phyloP scores from a whole-genome alignment of 2,113 vertebrate species.

The Colistium nudipinnis region DNA sequence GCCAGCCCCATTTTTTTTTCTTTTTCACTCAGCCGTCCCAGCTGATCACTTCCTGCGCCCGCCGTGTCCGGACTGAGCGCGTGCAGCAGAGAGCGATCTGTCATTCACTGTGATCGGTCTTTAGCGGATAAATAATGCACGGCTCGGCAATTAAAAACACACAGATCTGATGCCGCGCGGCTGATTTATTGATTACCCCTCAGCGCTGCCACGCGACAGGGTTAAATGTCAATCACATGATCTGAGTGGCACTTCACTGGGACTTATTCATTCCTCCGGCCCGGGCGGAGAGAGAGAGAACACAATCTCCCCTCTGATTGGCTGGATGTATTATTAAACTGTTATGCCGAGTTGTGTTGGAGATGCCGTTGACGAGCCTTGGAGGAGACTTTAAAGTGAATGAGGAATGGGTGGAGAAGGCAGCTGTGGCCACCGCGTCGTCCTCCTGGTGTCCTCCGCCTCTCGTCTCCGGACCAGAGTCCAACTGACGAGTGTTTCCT shows the following conservation, averaged over 20 bases:
- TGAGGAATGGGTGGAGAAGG: slow-evolving; percentile 35
- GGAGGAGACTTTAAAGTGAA: slow-evolving; percentile 66
- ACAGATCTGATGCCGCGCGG: slow-evolving; percentile 72
- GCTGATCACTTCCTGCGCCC: background rate
- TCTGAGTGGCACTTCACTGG: slow-evolving; percentile 75
- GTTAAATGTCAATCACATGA: slow-evolving; percentile 83
- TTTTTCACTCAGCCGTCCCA: background rate
- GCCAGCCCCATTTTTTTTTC: too few species aligned
- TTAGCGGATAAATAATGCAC: slow-evolving; percentile 82
- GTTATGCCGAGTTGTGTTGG: slow-evolving; percentile 63
- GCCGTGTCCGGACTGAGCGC: background rate
- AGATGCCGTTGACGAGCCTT: slow-evolving; percentile 38
- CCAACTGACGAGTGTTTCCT: slow-evolving; percentile 7
- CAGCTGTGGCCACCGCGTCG: background rate
- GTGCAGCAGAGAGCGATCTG: slow-evolving; percentile 20
- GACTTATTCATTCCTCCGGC: slow-evolving; percentile 73
- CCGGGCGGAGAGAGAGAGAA: slow-evolving; percentile 60
- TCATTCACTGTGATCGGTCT: slow-evolving; percentile 65
- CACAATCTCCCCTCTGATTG: slow-evolving; percentile 63
- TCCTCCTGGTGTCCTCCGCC: too few species aligned
- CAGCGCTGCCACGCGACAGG: slow-evolving; percentile 68
- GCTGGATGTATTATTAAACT: slow-evolving; percentile 70
- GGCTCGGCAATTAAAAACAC: slow-evolving; percentile 75
- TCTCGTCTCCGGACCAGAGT: slow-evolving; percentile 14
- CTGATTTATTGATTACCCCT: slow-evolving; percentile 82